Evolutionary conservation across 2,888 invertebrate species (phyloP).

Genomic region (Peribatodes rhomboidaria): DNA sequence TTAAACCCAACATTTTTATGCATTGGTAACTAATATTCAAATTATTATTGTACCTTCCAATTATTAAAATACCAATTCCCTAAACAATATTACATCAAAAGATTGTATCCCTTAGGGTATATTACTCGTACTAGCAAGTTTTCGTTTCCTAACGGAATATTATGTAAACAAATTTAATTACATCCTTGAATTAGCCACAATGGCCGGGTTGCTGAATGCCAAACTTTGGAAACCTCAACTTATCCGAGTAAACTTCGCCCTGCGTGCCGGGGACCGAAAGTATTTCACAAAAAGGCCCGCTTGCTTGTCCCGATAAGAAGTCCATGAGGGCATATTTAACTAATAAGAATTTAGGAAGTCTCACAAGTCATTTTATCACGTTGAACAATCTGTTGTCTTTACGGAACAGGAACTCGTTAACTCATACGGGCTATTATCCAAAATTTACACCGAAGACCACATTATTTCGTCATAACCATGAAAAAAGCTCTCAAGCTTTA

Average conservation of each 20-base stretch:
- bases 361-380: slow-evolving; percentile 33
- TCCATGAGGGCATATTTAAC: slow-evolving; percentile 42
- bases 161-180: slow-evolving; percentile 84
- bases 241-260: slow-evolving; percentile 65
- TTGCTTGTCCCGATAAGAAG: slow-evolving; percentile 63
- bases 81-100: slow-evolving; percentile 48
- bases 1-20: background rate
- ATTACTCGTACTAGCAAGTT: slow-evolving; percentile 61
- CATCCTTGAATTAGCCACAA: slow-evolving; percentile 82
- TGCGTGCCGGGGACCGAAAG: slow-evolving; percentile 66
- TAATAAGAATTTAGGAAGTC: slow-evolving; percentile 36
- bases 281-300: slow-evolving; percentile 65
- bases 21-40: slow-evolving; percentile 33
- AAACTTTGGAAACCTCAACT: slow-evolving; percentile 78
- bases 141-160: slow-evolving; percentile 71
- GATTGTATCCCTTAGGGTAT: slow-evolving; percentile 52
- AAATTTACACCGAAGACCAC: background rate
- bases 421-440: slow-evolving; percentile 8
- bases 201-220: slow-evolving; percentile 75
- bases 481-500: background rate
- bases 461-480: background rate
- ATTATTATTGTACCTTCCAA: slow-evolving; percentile 30
- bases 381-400: slow-evolving; percentile 24
- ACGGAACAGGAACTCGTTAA: slow-evolving; percentile 1
- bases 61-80: slow-evolving; percentile 41